Base-by-base conservation (phyloP, 1,140 invertebrate genomes). In the Ruditapes philippinarum region DNA sequence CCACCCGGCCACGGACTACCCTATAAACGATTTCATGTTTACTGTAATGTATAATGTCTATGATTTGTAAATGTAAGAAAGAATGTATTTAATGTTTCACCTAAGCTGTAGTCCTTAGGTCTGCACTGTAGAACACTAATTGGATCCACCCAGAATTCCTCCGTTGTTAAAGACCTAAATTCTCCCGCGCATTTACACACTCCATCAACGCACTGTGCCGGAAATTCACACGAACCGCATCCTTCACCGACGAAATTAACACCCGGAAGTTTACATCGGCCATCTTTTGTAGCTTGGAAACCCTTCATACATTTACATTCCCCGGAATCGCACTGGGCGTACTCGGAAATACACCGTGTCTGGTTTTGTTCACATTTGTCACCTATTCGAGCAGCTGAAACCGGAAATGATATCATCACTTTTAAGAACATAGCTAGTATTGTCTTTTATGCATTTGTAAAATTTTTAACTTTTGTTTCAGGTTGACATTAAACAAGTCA, bases 131-230 rank as follows among this genome's bases (percentile, higher is more conserved):
- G 65, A 22, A 76, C 80, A 36, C 79, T 89, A 28, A 83, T 74
- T 3, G 87, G 87, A 62, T 89, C 79, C 19, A 89, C 87, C 87
- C 87, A 89, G 51, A 82, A 89, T 60, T 89, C 87, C 5, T 89
- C 87, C 14, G 54, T 62, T 31, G 87, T 51, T 33, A 89, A 40
- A 22, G 87, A 76, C 36, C 87, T 42, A 42, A 74, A 89, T 31
- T 83, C 80, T 22, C 80, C 87, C 51, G 49, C 78, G 57, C 87
- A 89, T 76, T 74, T 73, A 45, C 87, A 89, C 22, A 70, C 51
- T 31, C 87, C 79, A 5, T 28, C n/a, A 1, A 76, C 38, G 49
- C 87, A 89, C 68, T 74, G 45, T 31, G 87, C 79, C 42, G 87
- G 87, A 89, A 82, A 89, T 81, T 89, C 87, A 73, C 87, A 89